phyloP scores from a whole-genome alignment of 2,113 vertebrate species.

The Petroica traversi region DNA sequence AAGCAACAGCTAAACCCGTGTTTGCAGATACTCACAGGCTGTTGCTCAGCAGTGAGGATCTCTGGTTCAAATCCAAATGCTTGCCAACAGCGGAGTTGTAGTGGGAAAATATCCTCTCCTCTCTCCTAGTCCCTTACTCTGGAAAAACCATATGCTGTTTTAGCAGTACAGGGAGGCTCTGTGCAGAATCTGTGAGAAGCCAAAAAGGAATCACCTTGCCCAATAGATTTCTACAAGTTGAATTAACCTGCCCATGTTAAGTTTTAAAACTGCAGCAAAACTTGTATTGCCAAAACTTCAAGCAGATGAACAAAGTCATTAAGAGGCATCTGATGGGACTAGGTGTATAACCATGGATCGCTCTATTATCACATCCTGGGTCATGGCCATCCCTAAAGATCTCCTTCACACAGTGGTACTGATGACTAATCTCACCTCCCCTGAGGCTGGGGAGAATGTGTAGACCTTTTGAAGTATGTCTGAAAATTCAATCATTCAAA shows the following conservation, averaged over 20 bases:
- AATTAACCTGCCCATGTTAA: not conserved
- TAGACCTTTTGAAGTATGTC: not conserved
- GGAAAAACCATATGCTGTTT: not conserved
- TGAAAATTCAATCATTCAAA: not conserved
- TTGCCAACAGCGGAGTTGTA: not conserved
- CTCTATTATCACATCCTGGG: fast-evolving
- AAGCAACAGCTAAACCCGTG: not conserved
- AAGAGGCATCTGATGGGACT: not conserved
- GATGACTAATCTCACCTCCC: not conserved
- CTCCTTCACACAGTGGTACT: not conserved
- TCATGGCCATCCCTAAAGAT: not conserved
- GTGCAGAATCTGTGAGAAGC: not conserved
- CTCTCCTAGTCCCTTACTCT: not conserved
- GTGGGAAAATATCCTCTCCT: not conserved
- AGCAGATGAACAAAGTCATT: not conserved
- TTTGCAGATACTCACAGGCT: constrained; percentile 46
- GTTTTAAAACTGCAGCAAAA: not conserved
- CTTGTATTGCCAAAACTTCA: not conserved
- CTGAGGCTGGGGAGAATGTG: not conserved
- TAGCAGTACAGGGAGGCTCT: not conserved
- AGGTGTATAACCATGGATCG: not conserved
- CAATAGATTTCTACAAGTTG: not conserved
- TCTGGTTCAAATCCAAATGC: constrained; percentile 3
- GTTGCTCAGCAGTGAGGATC: not conserved
- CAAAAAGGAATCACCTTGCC: not conserved